A percentile compares a stretch with the other conserved stretches of the same genome.
These are phyloP conservation scores for Myotis brandtii DNA, from an alignment of 2,113 vertebrate species.

Conservation along the genomic window DNA sequence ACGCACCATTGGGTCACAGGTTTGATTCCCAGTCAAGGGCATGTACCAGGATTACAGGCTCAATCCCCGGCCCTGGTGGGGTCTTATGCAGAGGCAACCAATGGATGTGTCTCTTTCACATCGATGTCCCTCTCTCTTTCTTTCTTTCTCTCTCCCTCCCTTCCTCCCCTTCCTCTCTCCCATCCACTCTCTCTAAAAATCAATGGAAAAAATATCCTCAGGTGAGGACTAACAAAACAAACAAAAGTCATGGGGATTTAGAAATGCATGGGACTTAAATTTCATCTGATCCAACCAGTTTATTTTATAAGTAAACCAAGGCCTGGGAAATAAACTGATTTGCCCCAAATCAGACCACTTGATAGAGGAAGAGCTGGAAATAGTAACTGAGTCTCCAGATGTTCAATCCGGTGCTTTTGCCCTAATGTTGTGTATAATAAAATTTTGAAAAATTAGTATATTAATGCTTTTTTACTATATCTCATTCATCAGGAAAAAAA, in stretches of 20 bases:
- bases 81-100: too few species aligned
- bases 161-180: too few species aligned
- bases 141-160: too few species aligned
- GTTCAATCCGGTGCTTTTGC: not conserved
- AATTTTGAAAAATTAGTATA: not conserved
- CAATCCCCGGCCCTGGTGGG: too few species aligned
- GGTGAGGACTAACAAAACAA: not conserved
- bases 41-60: not conserved
- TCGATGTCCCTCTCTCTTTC: not conserved
- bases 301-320: conserved; percentile 9
- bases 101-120: not conserved
- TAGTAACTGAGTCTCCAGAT: not conserved
- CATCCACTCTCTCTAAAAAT: not conserved
- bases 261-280: not conserved
- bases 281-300: not conserved
- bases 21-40: not conserved
- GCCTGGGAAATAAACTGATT: not conserved
- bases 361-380: not conserved
- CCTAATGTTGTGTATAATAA: not conserved
- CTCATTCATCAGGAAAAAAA: not conserved
- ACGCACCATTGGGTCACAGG: not conserved
- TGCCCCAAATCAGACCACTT: not conserved
- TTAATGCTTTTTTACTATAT: not conserved
- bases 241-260: not conserved
- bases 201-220: not conserved